phyloP scores from a whole-genome alignment of 2,888 invertebrate genomes.

The Orthosia cruda region DNA sequence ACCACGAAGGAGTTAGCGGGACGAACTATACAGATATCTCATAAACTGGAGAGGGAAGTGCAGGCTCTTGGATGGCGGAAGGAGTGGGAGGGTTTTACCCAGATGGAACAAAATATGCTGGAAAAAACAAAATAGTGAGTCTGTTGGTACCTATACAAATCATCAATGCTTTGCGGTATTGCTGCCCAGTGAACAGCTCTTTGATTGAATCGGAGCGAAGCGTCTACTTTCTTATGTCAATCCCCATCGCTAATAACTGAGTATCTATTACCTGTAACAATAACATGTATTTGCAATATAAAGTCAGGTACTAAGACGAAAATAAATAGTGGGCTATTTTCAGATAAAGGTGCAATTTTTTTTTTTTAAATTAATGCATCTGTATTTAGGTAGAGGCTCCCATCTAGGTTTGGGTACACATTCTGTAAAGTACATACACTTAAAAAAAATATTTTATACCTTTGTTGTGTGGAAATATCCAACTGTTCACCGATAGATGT shows the following conservation, averaged over 20 bases:
- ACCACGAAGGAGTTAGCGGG: neutral
- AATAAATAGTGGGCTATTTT: no score
- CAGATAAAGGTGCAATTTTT: no score
- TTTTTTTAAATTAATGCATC: no score
- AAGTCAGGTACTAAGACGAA: no score
- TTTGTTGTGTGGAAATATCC: neutral
- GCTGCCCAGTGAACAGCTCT: constrained; percentile 89
- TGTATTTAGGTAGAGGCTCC: no score
- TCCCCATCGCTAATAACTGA: constrained; percentile 77
- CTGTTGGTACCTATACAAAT: constrained; percentile 77
- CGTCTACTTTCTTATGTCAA: constrained; percentile 88
- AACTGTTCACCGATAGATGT: neutral
- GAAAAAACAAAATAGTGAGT: neutral
- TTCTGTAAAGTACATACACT: no score
- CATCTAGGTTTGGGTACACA: no score
- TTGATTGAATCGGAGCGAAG: constrained; percentile 83
- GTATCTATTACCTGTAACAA: constrained; percentile 78
- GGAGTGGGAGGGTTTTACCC: neutral
- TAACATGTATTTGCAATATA: neutral
- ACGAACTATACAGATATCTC: no score
- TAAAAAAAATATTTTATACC: no score
- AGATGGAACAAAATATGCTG: neutral
- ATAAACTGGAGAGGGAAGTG: neutral
- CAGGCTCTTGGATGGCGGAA: neutral
- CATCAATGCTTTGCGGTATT: constrained; percentile 86